Percentiles rank a stretch among this genome's conserved stretches.
Evolutionary conservation across 2,888 invertebrate species (phyloP).

Genomic region (Dynastes hyllus): DNA sequence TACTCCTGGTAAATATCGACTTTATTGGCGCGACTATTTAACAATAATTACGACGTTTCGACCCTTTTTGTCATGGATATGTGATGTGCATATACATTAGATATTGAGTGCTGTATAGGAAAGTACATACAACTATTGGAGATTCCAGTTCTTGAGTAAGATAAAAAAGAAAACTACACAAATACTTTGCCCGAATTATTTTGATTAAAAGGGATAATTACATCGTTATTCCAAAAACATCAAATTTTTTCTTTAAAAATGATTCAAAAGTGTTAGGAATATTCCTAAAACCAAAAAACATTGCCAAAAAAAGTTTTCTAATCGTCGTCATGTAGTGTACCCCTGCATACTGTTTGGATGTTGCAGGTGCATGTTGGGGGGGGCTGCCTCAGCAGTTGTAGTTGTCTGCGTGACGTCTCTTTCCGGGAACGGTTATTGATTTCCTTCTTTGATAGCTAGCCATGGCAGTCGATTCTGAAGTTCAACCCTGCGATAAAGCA

Average conservation of each 20-base stretch:
- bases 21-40: no score
- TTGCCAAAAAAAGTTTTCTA: conserved; percentile 9
- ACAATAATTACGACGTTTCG: no score
- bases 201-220: conserved; percentile 7
- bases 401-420: conserved; percentile 63
- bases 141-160: no score
- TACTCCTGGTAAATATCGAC: no score
- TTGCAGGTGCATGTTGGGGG: conserved; percentile 7
- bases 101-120: no score
- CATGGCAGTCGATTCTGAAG: conserved; percentile 87
- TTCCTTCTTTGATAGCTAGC: conserved; percentile 82
- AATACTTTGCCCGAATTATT: conserved; percentile 27
- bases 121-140: no score
- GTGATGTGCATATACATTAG: no score
- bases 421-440: conserved; percentile 74
- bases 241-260: conserved; percentile 11
- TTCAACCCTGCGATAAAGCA: conserved; percentile 76
- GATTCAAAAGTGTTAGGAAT: neutral
- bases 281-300: conserved; percentile 23
- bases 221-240: conserved; percentile 20
- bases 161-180: conserved; percentile 8
- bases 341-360: neutral
- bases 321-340: conserved; percentile 26
- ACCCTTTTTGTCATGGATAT: no score
- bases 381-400: conserved; percentile 10